A percentile compares a stretch with the other conserved stretches of the same genome.
phyloP scores from a whole-genome alignment of 2,113 vertebrate species.

The Lophura nycthemera region DNA sequence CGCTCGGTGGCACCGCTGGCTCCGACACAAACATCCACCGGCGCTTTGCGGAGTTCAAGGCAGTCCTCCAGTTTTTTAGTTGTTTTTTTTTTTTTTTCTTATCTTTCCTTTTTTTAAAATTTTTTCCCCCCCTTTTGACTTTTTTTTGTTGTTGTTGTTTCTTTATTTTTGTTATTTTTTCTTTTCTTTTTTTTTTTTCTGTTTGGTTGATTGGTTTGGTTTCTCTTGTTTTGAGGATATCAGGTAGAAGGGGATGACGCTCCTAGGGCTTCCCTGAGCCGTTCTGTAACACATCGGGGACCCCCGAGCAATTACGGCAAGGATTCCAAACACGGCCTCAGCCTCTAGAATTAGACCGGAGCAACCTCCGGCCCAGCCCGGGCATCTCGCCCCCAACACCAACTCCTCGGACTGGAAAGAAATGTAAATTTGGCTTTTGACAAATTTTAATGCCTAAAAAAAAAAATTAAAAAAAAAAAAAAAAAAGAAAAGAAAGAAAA shows the following conservation, averaged over 20 bases:
- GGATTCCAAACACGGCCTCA: neutral
- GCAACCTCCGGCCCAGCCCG: neutral
- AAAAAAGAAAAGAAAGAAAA: no score
- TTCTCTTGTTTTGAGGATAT: neutral
- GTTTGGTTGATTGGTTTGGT: neutral
- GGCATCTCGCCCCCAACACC: neutral
- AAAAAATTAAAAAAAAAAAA: no score
- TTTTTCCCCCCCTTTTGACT: no score
- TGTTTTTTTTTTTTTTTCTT: no score
- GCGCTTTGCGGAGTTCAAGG: neutral
- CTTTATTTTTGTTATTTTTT: no score
- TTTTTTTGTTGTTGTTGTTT: no score
- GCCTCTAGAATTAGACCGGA: neutral
- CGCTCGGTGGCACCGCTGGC: neutral
- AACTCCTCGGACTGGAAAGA: constrained; percentile 52
- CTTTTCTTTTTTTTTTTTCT: neutral
- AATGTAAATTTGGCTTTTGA: constrained; percentile 44
- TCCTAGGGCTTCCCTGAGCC: neutral
- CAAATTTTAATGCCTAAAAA: neutral
- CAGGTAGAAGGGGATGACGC: neutral
- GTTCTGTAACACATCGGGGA: neutral
- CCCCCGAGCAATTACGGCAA: neutral
- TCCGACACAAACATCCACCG: neutral
- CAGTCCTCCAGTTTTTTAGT: neutral
- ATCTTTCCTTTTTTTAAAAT: no score